phyloP scores from a whole-genome alignment of 2,888 invertebrate genomes.

The Hyposoter didymator region DNA sequence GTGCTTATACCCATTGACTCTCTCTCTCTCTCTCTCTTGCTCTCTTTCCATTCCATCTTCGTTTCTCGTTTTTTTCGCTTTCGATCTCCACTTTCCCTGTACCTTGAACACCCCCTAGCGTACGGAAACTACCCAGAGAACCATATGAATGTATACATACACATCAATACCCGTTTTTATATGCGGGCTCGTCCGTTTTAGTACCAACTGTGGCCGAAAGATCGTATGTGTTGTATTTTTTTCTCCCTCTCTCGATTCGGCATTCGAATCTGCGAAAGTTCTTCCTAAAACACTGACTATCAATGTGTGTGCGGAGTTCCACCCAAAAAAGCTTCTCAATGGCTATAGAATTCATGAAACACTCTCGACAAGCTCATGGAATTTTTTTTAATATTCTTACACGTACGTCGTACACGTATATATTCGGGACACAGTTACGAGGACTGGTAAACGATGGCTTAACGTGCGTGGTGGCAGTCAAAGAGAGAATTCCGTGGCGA shows the following conservation, averaged over 20 bases:
- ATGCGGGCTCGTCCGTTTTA: slow-evolving; percentile 35
- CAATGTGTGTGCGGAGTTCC: slow-evolving; percentile 55
- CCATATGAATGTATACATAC: background rate
- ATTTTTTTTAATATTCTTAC: background rate
- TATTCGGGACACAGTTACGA: slow-evolving; percentile 15
- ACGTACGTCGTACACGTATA: background rate
- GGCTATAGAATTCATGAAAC: slow-evolving; percentile 30
- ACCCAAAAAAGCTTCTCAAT: slow-evolving; percentile 22
- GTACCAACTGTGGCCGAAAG: slow-evolving; percentile 43
- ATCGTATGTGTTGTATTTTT: slow-evolving; percentile 40
- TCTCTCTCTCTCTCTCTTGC: slow-evolving; percentile 32
- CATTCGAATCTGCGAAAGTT: slow-evolving; percentile 26
- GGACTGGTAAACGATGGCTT: slow-evolving; percentile 61
- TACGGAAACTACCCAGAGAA: slow-evolving; percentile 1
- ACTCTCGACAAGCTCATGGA: slow-evolving; percentile 19
- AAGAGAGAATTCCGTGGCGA: slow-evolving; percentile 36
- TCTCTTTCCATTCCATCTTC: slow-evolving; percentile 64
- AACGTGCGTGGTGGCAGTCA: slow-evolving; percentile 61
- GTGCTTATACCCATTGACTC: slow-evolving; percentile 80
- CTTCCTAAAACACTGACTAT: slow-evolving; percentile 47
- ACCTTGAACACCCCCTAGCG: slow-evolving; percentile 46
- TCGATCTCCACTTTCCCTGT: slow-evolving; percentile 65
- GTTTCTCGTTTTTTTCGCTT: slow-evolving; percentile 68
- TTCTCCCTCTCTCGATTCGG: slow-evolving; percentile 14
- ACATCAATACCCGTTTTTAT: slow-evolving; percentile 15